Evolutionary conservation across 2,888 invertebrate genomes (phyloP).

Genomic region (Melanostoma mellinum): DNA sequence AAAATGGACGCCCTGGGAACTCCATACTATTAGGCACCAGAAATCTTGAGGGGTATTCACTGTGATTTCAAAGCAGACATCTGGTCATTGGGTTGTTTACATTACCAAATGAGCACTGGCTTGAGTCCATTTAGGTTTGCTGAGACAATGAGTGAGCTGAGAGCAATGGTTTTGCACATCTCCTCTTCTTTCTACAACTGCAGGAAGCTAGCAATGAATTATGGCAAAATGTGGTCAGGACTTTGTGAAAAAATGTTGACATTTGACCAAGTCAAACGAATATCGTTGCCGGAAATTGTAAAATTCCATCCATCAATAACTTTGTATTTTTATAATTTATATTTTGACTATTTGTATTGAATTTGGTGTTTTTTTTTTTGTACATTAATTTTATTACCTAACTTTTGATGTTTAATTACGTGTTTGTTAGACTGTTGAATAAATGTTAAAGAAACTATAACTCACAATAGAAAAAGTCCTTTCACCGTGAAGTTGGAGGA

Average conservation of each 20-base stretch:
- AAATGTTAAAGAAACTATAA: no score
- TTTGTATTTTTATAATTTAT: slow-evolving; percentile 76
- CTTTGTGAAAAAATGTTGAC: slow-evolving; percentile 79
- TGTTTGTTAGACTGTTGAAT: not conserved
- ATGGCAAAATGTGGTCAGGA: slow-evolving; percentile 76
- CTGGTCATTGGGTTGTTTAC: slow-evolving; percentile 88
- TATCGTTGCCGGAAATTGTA: slow-evolving; percentile 77
- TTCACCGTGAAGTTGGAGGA: no score
- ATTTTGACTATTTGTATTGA: slow-evolving; percentile 79
- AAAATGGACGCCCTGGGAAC: slow-evolving; percentile 83
- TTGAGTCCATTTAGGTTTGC: slow-evolving; percentile 76
- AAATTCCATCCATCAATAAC: slow-evolving; percentile 76
- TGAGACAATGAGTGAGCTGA: slow-evolving; percentile 73
- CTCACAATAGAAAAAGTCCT: no score
- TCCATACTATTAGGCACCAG: slow-evolving; percentile 89
- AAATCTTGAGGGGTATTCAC: slow-evolving; percentile 85
- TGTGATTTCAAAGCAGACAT: slow-evolving; percentile 89
- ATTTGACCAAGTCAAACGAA: slow-evolving; percentile 76
- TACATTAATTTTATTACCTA: slow-evolving; percentile 24
- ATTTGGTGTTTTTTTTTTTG: slow-evolving; percentile 5
- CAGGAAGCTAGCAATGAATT: slow-evolving; percentile 72
- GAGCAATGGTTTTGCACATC: slow-evolving; percentile 50
- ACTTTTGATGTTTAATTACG: slow-evolving; percentile 3
- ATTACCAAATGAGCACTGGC: slow-evolving; percentile 85
- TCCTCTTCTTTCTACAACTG: slow-evolving; percentile 70